These are phyloP conservation scores for Trissolcus basalis DNA, from an alignment of 1,140 invertebrate genomes.

Conservation along the genomic window DNA sequence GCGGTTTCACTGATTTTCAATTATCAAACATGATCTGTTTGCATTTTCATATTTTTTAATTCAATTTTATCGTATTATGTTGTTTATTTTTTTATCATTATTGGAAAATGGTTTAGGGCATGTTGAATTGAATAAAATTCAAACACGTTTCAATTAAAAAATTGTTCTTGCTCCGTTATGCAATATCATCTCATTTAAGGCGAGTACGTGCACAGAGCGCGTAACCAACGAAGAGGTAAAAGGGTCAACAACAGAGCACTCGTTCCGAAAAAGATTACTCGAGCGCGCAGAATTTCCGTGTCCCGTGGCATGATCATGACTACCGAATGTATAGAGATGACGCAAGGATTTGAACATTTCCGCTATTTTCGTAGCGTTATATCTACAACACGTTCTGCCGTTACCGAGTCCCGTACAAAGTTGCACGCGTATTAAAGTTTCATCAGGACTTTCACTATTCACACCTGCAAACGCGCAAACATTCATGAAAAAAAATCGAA, in stretches of 20 bases:
- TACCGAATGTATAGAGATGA: conserved; percentile 62
- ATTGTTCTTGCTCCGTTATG: conserved; percentile 47
- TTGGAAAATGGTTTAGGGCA: conserved; percentile 2
- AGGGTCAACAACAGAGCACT: conserved; percentile 26
- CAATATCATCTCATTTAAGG: conserved; percentile 52
- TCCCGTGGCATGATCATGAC: conserved; percentile 40
- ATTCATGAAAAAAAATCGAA: conserved; percentile 23
- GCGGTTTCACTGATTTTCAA: too few species aligned
- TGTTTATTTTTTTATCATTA: too few species aligned
- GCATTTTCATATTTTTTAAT: too few species aligned
- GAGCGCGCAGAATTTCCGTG: conserved; percentile 41
- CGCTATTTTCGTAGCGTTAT: conserved; percentile 51
- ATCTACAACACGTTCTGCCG: conserved; percentile 40
- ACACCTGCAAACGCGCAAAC: conserved; percentile 34
- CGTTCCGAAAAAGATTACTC: conserved; percentile 59
- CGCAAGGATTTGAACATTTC: conserved; percentile 64
- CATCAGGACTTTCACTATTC: conserved; percentile 51
- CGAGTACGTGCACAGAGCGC: conserved; percentile 38
- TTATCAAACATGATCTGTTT: too few species aligned
- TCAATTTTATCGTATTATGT: too few species aligned
- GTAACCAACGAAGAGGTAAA: conserved; percentile 39
- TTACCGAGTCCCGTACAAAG: conserved; percentile 29
- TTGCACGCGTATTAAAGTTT: conserved; percentile 42
- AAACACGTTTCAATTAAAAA: conserved; percentile 4
- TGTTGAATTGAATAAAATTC: neutral